phyloP scores from a whole-genome alignment of 1,140 invertebrate genomes.

The Bathynomus jamesi region DNA sequence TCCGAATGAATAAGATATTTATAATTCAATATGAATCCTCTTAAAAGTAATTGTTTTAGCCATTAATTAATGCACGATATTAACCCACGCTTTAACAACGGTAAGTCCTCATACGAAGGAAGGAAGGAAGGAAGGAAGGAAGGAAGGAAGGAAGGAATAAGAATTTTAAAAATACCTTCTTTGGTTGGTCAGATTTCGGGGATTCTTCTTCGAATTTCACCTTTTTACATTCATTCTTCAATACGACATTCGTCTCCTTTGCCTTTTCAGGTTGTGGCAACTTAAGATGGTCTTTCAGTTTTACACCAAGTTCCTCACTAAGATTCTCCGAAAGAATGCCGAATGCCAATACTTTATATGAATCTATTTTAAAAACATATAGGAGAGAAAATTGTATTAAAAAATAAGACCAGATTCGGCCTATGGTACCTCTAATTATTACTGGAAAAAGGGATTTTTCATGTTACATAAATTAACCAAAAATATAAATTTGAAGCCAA shows the following conservation, averaged over 20 bases:
- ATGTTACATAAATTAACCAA: neutral
- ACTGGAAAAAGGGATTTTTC: neutral
- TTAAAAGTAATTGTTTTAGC: neutral
- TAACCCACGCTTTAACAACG: too few relatives aligned
- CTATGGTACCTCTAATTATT: neutral
- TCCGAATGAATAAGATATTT: neutral
- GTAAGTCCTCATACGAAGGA: too few relatives aligned
- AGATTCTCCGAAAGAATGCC: neutral
- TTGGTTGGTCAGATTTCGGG: neutral
- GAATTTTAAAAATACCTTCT: neutral
- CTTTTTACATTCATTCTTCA: neutral
- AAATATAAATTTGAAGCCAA: neutral
- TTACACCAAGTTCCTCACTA: neutral
- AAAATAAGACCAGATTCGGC: neutral
- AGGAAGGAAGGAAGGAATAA: too few relatives aligned
- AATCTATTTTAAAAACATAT: neutral
- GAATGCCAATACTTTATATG: neutral
- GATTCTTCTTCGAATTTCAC: neutral
- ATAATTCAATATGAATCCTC: neutral
- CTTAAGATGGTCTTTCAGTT: neutral
- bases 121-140: too few relatives aligned
- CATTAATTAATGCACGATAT: neutral
- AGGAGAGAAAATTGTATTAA: neutral
- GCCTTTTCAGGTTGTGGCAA: neutral
- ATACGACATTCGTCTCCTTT: neutral